phyloP scores from a whole-genome alignment of 2,113 vertebrate species.

The Australoheros scitulus region DNA sequence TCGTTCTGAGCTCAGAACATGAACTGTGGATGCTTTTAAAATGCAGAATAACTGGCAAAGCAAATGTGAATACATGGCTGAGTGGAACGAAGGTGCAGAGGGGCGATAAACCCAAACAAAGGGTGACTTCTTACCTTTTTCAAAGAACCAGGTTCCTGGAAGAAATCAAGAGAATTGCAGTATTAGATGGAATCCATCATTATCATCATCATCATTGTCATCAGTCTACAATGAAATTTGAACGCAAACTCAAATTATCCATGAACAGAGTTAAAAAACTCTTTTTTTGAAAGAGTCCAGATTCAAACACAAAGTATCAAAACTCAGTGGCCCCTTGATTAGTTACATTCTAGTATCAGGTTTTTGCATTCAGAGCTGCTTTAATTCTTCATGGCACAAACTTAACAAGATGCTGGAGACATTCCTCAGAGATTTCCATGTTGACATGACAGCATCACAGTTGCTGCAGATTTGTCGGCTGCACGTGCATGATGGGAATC shows the following conservation, averaged over 20 bases:
- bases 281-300: not conserved
- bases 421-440: too few species aligned
- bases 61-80: not conserved
- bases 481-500: too few species aligned
- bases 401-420: too few species aligned
- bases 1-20: not conserved
- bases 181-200: not conserved
- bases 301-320: not conserved
- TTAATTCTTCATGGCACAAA: too few species aligned
- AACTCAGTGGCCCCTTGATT: not conserved
- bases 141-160: constrained; percentile 65
- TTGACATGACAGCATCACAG: too few species aligned
- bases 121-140: constrained; percentile 56
- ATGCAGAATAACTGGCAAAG: not conserved
- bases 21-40: not conserved
- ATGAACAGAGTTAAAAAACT: not conserved
- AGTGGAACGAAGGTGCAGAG: too few species aligned
- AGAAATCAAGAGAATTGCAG: not conserved
- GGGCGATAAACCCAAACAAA: too few species aligned
- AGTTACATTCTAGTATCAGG: accelerated
- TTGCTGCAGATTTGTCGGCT: too few species aligned
- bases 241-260: not conserved
- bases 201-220: not conserved
- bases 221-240: not conserved
- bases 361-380: not conserved